A percentile compares a stretch with the other conserved stretches of the same genome.
Conservation (phyloP, 2,888 invertebrate species). For the Epinotia brunnichana region DNA sequence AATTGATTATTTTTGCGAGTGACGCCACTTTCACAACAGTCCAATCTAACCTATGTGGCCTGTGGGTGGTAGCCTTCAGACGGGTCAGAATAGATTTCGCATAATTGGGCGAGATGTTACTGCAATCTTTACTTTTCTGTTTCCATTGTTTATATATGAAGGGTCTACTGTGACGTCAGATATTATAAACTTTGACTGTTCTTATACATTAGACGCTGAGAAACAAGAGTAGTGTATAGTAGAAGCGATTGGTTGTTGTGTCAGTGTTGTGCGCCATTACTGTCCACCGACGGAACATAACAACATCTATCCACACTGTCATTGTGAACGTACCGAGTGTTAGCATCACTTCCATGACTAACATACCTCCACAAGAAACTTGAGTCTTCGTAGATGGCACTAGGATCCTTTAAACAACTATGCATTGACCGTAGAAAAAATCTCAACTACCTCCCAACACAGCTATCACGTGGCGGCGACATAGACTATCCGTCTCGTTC, state of each 20-base stretch:
- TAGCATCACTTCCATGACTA: constrained; percentile 64
- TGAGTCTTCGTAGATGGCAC: constrained; percentile 15
- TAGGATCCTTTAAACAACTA: constrained; percentile 17
- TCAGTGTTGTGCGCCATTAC: constrained; percentile 59
- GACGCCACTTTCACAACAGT: no score
- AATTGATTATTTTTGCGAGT: no score
- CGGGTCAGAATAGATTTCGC: no score
- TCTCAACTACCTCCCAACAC: not conserved
- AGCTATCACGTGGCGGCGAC: no score
- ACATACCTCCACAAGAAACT: constrained; percentile 49
- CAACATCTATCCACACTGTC: constrained; percentile 61
- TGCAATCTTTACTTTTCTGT: not conserved
- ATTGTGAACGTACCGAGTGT: constrained; percentile 57
- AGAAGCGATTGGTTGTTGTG: constrained; percentile 72
- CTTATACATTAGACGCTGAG: not conserved
- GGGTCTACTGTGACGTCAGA: not conserved
- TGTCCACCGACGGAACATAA: constrained; percentile 58
- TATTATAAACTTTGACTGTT: constrained; percentile 4
- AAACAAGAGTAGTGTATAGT: constrained; percentile 62
- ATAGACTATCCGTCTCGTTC: no score
- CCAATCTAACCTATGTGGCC: no score
- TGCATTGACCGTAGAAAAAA: constrained; percentile 19
- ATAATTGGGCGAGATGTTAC: not conserved
- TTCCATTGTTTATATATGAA: not conserved
- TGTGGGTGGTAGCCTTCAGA: no score